Evolutionary conservation across 2,113 vertebrate species (phyloP).

Genomic region (Hemiscyllium ocellatum): DNA sequence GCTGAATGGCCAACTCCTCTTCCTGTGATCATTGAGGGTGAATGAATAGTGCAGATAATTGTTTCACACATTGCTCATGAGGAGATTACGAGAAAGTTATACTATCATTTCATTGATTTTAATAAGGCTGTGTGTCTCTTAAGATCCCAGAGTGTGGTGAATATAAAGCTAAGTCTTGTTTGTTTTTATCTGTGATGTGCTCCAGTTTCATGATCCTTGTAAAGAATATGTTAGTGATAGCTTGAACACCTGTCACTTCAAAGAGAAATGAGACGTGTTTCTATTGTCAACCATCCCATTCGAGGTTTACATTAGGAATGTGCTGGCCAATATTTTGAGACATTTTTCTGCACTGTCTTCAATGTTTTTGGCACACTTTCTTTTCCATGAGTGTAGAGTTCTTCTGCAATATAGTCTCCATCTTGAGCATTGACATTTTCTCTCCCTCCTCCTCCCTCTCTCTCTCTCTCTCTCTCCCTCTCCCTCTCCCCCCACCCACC

Average conservation of each 20-base stretch:
- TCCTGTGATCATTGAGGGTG: neutral
- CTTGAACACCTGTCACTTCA: neutral
- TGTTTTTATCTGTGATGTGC: neutral
- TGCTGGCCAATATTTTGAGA: neutral
- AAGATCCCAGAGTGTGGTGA: neutral
- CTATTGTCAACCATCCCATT: neutral
- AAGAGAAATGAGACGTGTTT: neutral
- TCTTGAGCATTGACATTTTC: neutral
- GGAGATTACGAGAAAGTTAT: neutral
- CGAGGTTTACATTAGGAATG: neutral
- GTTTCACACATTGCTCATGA: neutral
- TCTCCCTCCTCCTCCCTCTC: too few relatives aligned
- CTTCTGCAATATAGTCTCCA: neutral
- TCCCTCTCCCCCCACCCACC: too few relatives aligned
- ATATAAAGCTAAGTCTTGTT: neutral
- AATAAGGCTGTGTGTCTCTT: neutral
- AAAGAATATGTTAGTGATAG: neutral
- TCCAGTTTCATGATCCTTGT: too few relatives aligned
- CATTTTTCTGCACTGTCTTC: neutral
- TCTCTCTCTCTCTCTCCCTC: too few relatives aligned
- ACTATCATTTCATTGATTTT: neutral
- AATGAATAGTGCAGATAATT: neutral
- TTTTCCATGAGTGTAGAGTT: neutral
- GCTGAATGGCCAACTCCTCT: too few relatives aligned
- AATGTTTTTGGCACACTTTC: neutral